Evolutionary conservation across 2,113 vertebrate genomes (phyloP), one percentile per base, ranked within the genome.

Genomic region (Pungitius pungitius): DNA sequence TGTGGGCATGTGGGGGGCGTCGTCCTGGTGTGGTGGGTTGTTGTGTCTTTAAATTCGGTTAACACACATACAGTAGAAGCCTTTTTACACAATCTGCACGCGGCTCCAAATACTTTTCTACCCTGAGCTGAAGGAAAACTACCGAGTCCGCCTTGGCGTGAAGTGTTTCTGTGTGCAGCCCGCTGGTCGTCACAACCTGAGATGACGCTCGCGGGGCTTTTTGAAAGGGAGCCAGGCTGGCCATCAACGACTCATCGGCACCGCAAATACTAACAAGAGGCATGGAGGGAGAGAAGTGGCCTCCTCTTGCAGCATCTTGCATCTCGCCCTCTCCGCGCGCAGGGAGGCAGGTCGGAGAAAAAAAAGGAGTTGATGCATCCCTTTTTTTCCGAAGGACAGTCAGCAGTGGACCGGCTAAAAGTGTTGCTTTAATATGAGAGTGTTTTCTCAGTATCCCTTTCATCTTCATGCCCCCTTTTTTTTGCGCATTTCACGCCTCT

Each of bases 251-350:
- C 63, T 63, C 69, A 57, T 75, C 77, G 64, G 71, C 20, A 17
- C 69, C 57, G 82, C 56, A 67, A 68, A 79, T 55, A 75, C 75
- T 77, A 67, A 80, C 39, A 35, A 42, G 61, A 39, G 60, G 67
- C 62, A 54, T 69, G 57, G 66, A 56, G 54, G n/a, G n/a, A 74
- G 74, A 43, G 67, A 81, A 75, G 73, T 79, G 81, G 81, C 75
- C 67, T 85, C 73, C 62, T 84, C 61, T 42, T 64, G 59, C 77
- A 60, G 69, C 54, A 69, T 84, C 61, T 42, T 64, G 59, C 77
- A 60, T 66, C 54, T 59, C 57, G 14, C 59, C 63, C 69, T 60
- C 59, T 61, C 39, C 35, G 57, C 63, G 69, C 70, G 22, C 56
- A 75, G 60, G n/a, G 69, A 13, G 45, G 68, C 70, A 75, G 54